These are phyloP conservation scores for Brachionus rotundiformis DNA, from an alignment of 1,140 invertebrate genomes.

Conservation along the genomic window DNA sequence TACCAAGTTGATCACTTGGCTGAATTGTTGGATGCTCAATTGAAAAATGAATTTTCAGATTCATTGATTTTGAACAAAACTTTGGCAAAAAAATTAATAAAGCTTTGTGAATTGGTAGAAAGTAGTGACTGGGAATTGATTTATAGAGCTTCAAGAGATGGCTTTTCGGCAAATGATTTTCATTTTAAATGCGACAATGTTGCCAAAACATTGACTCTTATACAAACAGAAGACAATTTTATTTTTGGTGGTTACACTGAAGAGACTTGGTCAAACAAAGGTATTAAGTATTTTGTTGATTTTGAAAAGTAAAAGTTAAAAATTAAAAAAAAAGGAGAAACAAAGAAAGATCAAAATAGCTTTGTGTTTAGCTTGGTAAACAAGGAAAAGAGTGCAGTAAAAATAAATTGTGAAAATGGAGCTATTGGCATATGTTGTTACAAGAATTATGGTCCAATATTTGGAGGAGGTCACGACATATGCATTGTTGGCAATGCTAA, in stretches of 20 bases:
- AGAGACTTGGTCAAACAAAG: slow-evolving; percentile 24
- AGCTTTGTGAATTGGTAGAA: background rate
- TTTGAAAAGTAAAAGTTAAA: no score
- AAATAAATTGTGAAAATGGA: background rate
- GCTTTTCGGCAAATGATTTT: slow-evolving; percentile 12
- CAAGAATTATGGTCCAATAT: slow-evolving; percentile 18
- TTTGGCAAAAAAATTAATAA: background rate
- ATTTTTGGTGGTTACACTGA: slow-evolving; percentile 33
- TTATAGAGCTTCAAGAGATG: slow-evolving; percentile 25
- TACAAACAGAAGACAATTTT: slow-evolving; percentile 8
- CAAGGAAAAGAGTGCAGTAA: slow-evolving; percentile 4
- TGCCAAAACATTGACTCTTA: background rate
- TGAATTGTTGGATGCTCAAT: background rate
- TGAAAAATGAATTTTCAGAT: slow-evolving; percentile 29
- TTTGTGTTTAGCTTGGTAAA: slow-evolving; percentile 20
- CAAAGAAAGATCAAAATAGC: background rate
- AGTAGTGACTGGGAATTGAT: background rate
- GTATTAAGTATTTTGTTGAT: background rate
- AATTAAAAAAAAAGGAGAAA: background rate
- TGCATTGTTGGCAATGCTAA: background rate
- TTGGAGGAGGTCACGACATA: slow-evolving; percentile 32
- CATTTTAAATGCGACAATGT: slow-evolving; percentile 30
- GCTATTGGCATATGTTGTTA: background rate
- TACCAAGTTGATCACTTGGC: slow-evolving; percentile 4
- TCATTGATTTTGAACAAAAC: background rate